Percentiles rank a stretch among this genome's conserved stretches.
These are phyloP conservation scores for Cyprinus carpio DNA, from an alignment of 2,113 vertebrate genomes.

Conservation along the genomic window DNA sequence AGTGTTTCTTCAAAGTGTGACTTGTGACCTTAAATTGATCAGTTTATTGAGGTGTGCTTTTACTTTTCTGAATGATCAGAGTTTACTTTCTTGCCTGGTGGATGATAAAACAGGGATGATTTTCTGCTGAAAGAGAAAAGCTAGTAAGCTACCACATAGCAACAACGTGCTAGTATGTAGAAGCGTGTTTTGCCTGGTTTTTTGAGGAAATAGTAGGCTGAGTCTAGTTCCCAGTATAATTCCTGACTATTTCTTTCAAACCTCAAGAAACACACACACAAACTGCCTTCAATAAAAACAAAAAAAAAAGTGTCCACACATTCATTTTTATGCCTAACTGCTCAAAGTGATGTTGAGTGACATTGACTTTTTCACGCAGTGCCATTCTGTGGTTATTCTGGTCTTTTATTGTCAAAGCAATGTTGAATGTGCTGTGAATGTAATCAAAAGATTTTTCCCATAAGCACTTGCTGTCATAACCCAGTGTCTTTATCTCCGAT, in stretches of 20 bases:
- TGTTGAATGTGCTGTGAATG: conserved; percentile 42
- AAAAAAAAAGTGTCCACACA: background rate
- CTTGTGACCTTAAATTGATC: background rate
- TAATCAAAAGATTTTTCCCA: background rate
- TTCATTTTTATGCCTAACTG: background rate
- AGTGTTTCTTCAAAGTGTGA: conserved; percentile 9
- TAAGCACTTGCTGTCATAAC: conserved; percentile 18
- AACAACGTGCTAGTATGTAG: background rate
- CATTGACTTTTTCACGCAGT: conserved; percentile 27
- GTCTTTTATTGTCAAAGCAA: conserved; percentile 11
- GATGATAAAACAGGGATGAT: background rate
- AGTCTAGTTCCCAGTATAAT: background rate
- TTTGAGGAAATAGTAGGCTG: too few relatives aligned
- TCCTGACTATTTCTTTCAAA: background rate
- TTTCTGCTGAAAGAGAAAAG: background rate
- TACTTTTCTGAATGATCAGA: background rate
- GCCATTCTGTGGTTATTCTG: conserved; percentile 1
- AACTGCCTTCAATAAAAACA: conserved; percentile 34
- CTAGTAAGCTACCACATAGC: background rate
- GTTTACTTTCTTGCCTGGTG: background rate
- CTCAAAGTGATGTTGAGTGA: background rate
- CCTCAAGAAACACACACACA: conserved; percentile 1
- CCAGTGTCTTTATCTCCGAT: background rate
- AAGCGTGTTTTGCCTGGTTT: too few relatives aligned
- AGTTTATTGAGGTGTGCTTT: background rate